Percentiles rank a stretch among this genome's conserved stretches.
phyloP scores from a whole-genome alignment of 2,888 invertebrate species.

The Parasteatoda lunata region DNA sequence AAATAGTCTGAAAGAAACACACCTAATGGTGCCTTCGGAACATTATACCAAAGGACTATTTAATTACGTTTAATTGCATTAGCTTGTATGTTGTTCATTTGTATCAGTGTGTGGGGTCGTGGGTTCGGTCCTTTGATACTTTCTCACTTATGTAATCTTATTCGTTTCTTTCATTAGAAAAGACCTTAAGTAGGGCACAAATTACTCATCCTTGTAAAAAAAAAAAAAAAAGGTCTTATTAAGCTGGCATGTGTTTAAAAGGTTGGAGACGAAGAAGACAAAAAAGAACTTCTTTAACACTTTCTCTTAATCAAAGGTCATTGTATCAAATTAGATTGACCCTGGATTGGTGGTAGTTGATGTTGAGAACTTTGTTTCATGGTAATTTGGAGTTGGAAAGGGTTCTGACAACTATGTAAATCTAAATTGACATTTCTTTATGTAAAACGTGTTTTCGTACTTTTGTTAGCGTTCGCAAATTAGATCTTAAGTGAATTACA shows the following conservation, averaged over 20 bases:
- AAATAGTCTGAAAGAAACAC: not conserved
- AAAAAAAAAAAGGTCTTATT: not conserved
- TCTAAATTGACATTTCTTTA: too few relatives aligned
- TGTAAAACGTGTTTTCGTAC: too few relatives aligned
- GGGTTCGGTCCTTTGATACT: not conserved
- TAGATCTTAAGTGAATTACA: too few relatives aligned
- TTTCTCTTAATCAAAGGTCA: not conserved
- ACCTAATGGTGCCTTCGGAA: not conserved
- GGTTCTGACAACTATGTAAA: too few relatives aligned
- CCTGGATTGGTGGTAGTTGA: too few relatives aligned
- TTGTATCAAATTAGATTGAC: too few relatives aligned
- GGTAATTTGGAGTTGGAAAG: too few relatives aligned
- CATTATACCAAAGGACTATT: conserved; percentile 24
- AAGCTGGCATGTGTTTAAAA: too few relatives aligned
- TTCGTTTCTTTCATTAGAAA: not conserved
- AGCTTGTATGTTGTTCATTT: conserved; percentile 19
- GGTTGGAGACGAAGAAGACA: not conserved
- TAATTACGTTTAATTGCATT: conserved; percentile 51
- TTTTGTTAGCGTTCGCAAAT: too few relatives aligned
- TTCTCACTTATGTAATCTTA: not conserved
- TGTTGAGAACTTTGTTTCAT: too few relatives aligned
- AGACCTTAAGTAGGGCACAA: not conserved
- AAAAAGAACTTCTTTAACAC: not conserved
- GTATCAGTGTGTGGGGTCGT: conserved; percentile 1
- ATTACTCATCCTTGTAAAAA: not conserved